Evolutionary conservation across 2,888 invertebrate species (phyloP).

Genomic region (Amphipyra tragopoginis): DNA sequence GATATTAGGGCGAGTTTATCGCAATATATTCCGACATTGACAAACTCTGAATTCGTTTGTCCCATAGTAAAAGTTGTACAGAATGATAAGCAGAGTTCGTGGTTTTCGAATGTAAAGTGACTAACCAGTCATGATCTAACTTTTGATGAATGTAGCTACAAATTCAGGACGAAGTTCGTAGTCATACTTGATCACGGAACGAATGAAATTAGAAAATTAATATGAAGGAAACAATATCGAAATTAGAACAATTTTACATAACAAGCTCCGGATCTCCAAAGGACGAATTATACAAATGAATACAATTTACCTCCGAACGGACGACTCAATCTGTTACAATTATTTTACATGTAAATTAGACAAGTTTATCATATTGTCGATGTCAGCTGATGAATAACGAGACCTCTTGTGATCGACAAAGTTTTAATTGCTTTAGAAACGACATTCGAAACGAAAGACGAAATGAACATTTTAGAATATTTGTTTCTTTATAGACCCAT

Average conservation of each 20-base stretch:
- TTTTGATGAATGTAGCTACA: too few relatives aligned
- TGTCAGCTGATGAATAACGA: constrained; percentile 60
- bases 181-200: too few relatives aligned
- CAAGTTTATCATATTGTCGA: constrained; percentile 69
- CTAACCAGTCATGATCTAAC: too few relatives aligned
- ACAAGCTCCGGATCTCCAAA: constrained; percentile 57
- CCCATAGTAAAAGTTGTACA: too few relatives aligned
- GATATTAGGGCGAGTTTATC: too few relatives aligned
- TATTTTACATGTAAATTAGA: constrained; percentile 84
- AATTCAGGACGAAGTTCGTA: too few relatives aligned
- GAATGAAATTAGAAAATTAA: constrained; percentile 29
- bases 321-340: constrained; percentile 82
- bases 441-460: too few relatives aligned
- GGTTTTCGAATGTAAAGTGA: too few relatives aligned
- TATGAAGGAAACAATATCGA: constrained; percentile 50
- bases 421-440: constrained; percentile 46
- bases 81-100: too few relatives aligned
- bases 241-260: constrained; percentile 65
- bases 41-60: too few relatives aligned
- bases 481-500: constrained; percentile 1
- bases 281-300: constrained; percentile 79
- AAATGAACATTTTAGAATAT: constrained; percentile 29
- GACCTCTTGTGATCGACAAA: constrained; percentile 60
- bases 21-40: too few relatives aligned
- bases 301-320: constrained; percentile 74